Percentiles rank a stretch among this genome's conserved stretches.
phyloP scores from a whole-genome alignment of 2,797 vertebrate genomes.

The Ficedula albicollis region DNA sequence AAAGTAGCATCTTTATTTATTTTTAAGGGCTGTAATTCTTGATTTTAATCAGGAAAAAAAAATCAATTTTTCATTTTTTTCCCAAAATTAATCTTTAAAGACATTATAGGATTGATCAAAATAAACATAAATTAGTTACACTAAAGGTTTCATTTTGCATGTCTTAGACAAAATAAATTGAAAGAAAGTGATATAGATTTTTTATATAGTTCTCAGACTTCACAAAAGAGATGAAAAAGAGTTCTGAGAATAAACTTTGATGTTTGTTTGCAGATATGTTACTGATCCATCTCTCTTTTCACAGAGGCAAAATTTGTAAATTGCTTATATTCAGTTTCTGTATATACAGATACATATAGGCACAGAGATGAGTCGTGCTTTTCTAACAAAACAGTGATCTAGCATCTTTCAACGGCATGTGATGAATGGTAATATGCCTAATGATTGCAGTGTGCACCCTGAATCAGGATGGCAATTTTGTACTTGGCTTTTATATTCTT shows the following conservation, averaged over 20 bases:
- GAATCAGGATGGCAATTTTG: neutral
- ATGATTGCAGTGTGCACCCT: neutral
- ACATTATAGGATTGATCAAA: neutral
- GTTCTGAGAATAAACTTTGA: neutral
- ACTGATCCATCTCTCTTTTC: neutral
- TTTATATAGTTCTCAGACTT: neutral
- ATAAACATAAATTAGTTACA: neutral
- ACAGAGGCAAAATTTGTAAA: neutral
- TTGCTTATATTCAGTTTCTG: neutral
- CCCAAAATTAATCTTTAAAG: neutral
- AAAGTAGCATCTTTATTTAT: neutral
- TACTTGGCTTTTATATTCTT: neutral
- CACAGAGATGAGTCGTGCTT: neutral
- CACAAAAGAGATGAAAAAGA: neutral
- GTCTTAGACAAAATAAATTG: neutral
- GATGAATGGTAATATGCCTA: neutral
- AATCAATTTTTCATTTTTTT: accelerated
- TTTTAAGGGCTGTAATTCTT: neutral
- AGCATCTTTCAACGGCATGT: neutral
- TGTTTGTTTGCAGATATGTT: neutral
- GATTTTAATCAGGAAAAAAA: neutral
- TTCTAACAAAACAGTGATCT: neutral
- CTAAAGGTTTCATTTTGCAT: neutral
- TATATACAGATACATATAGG: neutral
- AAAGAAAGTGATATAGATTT: neutral